A percentile compares a stretch with the other conserved stretches of the same genome.
phyloP scores from a whole-genome alignment of 2,797 vertebrate species.

The Danio jaintianensis region DNA sequence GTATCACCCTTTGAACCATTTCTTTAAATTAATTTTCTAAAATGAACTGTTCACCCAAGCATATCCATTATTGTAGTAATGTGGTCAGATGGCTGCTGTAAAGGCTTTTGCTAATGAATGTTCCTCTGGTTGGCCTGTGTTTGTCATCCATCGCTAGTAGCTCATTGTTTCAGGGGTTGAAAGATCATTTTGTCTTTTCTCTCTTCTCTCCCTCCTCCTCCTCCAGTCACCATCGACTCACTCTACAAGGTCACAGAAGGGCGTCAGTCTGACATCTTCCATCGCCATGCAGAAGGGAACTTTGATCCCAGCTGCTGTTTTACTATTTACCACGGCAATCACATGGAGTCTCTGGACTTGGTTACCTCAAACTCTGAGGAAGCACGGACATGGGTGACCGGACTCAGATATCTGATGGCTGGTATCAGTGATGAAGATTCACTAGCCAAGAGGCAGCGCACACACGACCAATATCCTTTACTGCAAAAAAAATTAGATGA shows the following conservation, averaged over 20 bases:
- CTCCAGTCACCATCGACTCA: constrained; percentile 94
- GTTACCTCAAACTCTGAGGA: constrained; percentile 95
- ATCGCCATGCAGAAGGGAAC: constrained; percentile 90
- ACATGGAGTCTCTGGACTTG: constrained; percentile 96
- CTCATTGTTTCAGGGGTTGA: constrained; percentile 13
- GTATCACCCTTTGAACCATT: constrained; percentile 6
- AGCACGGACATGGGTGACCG: constrained; percentile 96
- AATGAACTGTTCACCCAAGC: not conserved
- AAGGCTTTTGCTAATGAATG: constrained; percentile 24
- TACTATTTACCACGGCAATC: constrained; percentile 95
- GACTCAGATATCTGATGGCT: constrained; percentile 95
- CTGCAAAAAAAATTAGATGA: not conserved
- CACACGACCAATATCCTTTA: constrained; percentile 97
- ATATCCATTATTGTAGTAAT: not conserved
- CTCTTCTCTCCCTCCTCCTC: constrained; percentile 13
- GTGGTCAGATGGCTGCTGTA: not conserved
- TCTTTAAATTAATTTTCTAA: constrained; percentile 9
- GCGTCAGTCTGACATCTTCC: constrained; percentile 92
- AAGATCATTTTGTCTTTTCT: constrained; percentile 9
- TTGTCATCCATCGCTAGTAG: not conserved
- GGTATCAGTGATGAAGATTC: constrained; percentile 98
- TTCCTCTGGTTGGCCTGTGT: not conserved
- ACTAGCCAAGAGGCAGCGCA: constrained; percentile 91
- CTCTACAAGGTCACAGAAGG: constrained; percentile 98
- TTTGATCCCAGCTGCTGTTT: constrained; percentile 95